Evolutionary conservation across 2,888 invertebrate genomes (phyloP).

Genomic region (Cephus pulcher): DNA sequence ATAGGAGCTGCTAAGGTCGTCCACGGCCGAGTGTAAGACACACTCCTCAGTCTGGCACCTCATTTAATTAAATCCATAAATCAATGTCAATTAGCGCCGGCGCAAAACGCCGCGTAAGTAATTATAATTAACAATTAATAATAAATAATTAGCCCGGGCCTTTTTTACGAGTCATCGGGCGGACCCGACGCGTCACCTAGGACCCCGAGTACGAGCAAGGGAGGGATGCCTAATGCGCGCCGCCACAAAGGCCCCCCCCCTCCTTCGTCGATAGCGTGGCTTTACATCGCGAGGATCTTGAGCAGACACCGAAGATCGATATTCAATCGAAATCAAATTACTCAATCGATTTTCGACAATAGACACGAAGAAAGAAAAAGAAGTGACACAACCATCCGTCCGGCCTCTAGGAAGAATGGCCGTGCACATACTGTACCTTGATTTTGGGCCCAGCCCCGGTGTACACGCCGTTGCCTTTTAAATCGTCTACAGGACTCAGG

Average conservation of each 20-base stretch:
- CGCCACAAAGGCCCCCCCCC: background rate
- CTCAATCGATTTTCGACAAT: background rate
- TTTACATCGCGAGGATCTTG: background rate
- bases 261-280: background rate
- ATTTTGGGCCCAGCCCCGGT: background rate
- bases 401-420: background rate
- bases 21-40: slow-evolving; percentile 51
- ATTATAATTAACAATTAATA: slow-evolving; percentile 65
- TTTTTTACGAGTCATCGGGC: slow-evolving; percentile 27
- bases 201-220: background rate
- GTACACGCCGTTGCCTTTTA: background rate
- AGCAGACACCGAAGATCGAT: background rate
- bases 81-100: slow-evolving; percentile 63
- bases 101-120: slow-evolving; percentile 44
- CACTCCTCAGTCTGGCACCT: slow-evolving; percentile 51
- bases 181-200: background rate
- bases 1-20: slow-evolving; percentile 59
- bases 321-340: background rate
- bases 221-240: background rate
- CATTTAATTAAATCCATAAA: slow-evolving; percentile 65
- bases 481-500: background rate
- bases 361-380: background rate
- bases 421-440: background rate
- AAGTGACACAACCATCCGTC: background rate
- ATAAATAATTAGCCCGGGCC: slow-evolving; percentile 41